A percentile compares a stretch with the other conserved stretches of the same genome.
Evolutionary conservation across 2,797 vertebrate genomes (phyloP).

Genomic region (Pangasius djambal): DNA sequence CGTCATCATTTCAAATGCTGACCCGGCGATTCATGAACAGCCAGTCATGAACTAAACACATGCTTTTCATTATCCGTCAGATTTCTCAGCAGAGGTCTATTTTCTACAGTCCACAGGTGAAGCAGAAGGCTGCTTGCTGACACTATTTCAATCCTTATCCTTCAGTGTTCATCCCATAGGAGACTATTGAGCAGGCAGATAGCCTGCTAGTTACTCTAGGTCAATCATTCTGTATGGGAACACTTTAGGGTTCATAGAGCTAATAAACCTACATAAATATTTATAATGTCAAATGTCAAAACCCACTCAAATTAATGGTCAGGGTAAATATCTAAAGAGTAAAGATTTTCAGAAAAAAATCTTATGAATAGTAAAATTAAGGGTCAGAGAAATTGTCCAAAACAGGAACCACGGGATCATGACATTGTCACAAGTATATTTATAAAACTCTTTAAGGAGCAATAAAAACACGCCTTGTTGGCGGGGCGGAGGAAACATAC

Average conservation of each 20-base stretch:
- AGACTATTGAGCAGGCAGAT: background rate
- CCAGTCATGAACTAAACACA: conserved; percentile 9
- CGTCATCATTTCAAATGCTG: conserved; percentile 31
- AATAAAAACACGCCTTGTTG: background rate
- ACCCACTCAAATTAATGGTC: background rate
- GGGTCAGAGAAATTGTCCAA: background rate
- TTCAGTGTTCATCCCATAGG: background rate
- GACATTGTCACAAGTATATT: background rate
- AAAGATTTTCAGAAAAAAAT: background rate
- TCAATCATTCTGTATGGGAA: background rate
- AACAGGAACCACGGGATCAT: too few relatives aligned
- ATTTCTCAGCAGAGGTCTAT: background rate
- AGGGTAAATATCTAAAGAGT: background rate
- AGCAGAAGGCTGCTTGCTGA: background rate
- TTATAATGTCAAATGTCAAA: background rate
- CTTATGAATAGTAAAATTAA: background rate
- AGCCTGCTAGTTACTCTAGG: background rate
- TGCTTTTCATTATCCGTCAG: conserved; percentile 27
- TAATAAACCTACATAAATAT: too few relatives aligned
- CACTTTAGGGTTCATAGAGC: background rate
- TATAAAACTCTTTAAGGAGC: background rate
- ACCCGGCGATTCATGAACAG: conserved; percentile 18
- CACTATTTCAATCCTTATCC: background rate
- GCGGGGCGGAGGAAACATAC: background rate
- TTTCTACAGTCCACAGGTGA: background rate